Base-by-base conservation (phyloP, 2,113 vertebrate genomes). In the Pygoscelis adeliae region DNA sequence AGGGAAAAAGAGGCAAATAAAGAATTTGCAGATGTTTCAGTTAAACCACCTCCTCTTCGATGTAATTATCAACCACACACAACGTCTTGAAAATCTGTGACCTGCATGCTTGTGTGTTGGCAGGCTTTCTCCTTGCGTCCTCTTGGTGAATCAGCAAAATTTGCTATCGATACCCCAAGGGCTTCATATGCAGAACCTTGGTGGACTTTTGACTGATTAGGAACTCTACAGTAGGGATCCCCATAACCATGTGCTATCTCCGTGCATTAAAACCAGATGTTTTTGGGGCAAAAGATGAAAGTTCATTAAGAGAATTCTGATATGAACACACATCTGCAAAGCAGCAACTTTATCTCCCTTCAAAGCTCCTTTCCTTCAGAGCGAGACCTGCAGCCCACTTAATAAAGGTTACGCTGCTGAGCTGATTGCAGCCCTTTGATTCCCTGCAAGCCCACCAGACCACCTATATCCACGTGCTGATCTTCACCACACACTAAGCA, bases 261-360 rank as follows among this genome's bases (percentile, higher is more conserved):
- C 49, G 42, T 14, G 27, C 69, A 95, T 74, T 74, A 91, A 89
- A 97, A 85, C 13, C 90, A 95, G 92, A 93, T 80, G 87, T 7
- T 94, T 93, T 85, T 53, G 78, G 85, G 53, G 84, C 78, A 93
- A 90, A 95, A 95, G 87, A 87, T 65, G 65, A 83, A 89, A 96
- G 76, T 89, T 91, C 89, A 69, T 89, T 94, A 95, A 69, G 34
- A 46, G 67, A 59, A 15, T 42, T 87, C 91, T 91, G 55, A 74
- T 65, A 90, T 13, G 66, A 97, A 91, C 20, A 47, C 30, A 85
- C 59, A 88, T 90, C 94, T 91, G 78, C 38, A 76, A 90, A 92
- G 26, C 82, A 93, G 90, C 85, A 92, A 79, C 78, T 92, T 88
- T 88, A 92, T 83, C 92, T 91, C 94, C 56, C 70, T 94, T 94